phyloP scores from a whole-genome alignment of 2,797 vertebrate species.

The Telmatherina bonti region DNA sequence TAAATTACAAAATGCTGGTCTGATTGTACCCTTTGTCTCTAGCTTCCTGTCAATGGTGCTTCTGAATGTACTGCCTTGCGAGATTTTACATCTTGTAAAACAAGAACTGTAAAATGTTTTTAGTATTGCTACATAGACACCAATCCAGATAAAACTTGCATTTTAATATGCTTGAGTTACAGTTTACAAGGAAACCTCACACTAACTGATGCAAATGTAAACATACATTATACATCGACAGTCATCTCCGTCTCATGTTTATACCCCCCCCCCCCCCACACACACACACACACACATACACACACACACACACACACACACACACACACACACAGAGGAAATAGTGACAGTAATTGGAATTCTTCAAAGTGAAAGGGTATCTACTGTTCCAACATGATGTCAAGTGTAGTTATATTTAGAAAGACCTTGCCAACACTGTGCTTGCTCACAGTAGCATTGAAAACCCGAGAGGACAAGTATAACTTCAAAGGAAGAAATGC shows the following conservation, averaged over 20 bases:
- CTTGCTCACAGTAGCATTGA: constrained; percentile 74
- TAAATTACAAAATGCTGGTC: too few species aligned
- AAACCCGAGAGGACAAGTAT: constrained; percentile 70
- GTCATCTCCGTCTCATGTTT: constrained; percentile 46
- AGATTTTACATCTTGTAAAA: constrained; percentile 35
- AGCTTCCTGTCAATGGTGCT: constrained; percentile 24
- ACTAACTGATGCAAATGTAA: constrained; percentile 32
- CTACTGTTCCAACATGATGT: constrained; percentile 76
- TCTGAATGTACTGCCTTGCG: constrained; percentile 25
- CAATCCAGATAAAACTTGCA: constrained; percentile 28
- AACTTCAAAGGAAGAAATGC: constrained; percentile 66
- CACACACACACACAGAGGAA: constrained; percentile 31
- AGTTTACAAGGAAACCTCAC: constrained; percentile 24
- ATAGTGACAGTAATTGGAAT: constrained; percentile 83
- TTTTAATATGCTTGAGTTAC: constrained; percentile 45
- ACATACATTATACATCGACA: constrained; percentile 42
- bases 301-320: constrained; percentile 1
- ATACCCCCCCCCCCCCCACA: too few species aligned
- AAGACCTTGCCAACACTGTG: constrained; percentile 67
- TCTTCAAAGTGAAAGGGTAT: constrained; percentile 82
- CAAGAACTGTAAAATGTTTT: constrained; percentile 38
- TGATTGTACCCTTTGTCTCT: not conserved
- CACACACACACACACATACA: constrained; percentile 4
- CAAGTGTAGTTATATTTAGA: constrained; percentile 83
- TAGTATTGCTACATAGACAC: constrained; percentile 38